Conservation (phyloP, 2,113 vertebrate genomes). For the Terrapene triunguis region DNA sequence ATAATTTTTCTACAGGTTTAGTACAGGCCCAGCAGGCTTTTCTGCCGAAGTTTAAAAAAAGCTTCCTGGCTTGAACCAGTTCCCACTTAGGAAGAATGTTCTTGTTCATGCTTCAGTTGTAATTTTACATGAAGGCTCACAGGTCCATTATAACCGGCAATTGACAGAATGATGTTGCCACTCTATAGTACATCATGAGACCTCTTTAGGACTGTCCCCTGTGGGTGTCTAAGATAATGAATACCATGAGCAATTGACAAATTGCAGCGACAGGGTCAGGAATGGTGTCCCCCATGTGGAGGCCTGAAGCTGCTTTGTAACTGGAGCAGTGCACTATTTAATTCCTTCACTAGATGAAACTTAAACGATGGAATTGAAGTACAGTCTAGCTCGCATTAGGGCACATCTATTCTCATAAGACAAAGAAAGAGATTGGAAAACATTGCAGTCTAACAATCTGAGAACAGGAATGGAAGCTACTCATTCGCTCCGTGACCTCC, state of each 20-base stretch:
- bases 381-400: neutral
- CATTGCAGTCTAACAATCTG: rapidly evolving
- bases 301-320: neutral
- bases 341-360: neutral
- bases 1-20: neutral
- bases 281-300: neutral
- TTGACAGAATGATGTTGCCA: neutral
- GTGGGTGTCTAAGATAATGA: neutral
- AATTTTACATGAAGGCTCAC: neutral
- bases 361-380: neutral
- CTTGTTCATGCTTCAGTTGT: neutral
- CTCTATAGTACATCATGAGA: neutral
- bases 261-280: neutral
- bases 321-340: neutral
- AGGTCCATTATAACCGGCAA: neutral
- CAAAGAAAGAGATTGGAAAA: neutral
- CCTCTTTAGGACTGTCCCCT: neutral
- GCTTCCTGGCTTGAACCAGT: neutral
- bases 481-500: neutral
- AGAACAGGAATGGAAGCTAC: neutral
- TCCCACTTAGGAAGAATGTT: neutral
- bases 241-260: neutral
- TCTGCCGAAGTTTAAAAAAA: neutral
- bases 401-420: neutral
- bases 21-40: neutral